Conservation (phyloP, 2,113 vertebrate species). For the Herpetotheres cachinnans region DNA sequence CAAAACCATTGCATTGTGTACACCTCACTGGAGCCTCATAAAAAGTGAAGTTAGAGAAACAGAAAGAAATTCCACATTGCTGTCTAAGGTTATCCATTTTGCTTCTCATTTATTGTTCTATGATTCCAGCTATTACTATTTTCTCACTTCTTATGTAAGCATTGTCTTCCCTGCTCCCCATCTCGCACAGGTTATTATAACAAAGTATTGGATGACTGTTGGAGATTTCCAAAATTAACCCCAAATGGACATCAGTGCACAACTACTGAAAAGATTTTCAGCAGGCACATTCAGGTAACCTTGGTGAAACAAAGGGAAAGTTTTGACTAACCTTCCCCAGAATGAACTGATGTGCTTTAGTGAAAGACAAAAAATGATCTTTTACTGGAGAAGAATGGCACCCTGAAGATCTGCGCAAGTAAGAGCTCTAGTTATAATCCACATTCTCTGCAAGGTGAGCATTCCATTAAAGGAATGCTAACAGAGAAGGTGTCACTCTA, state of each 20-base stretch:
- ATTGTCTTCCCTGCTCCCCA: neutral
- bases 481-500: neutral
- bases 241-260: neutral
- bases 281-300: neutral
- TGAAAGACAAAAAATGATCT: neutral
- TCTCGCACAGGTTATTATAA: neutral
- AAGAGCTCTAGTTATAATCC: neutral
- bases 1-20: neutral
- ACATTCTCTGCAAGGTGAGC: neutral
- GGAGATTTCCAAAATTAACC: neutral
- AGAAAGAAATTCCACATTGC: neutral
- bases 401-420: neutral
- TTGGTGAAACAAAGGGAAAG: neutral
- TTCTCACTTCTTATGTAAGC: neutral
- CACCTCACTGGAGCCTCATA: neutral
- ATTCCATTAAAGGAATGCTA: neutral
- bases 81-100: neutral
- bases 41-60: neutral
- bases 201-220: neutral
- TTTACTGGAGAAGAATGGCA: neutral
- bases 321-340: neutral
- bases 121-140: neutral
- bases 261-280: neutral
- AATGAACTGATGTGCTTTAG: neutral
- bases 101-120: neutral